Conservation (phyloP, 2,113 vertebrate genomes). For the Oryzias javanicus region DNA sequence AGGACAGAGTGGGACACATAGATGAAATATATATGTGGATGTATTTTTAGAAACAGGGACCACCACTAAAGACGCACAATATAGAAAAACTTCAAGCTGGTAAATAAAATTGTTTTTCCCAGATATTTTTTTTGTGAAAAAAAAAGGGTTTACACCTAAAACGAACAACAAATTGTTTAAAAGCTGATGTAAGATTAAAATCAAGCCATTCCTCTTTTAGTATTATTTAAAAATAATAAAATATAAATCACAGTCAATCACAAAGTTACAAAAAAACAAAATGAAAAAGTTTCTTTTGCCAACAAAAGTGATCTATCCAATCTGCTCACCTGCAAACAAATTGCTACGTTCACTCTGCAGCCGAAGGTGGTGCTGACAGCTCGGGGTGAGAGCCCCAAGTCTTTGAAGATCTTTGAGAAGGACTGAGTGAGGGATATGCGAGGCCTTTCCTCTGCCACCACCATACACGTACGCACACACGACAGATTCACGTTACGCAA, state of each 20-base stretch:
- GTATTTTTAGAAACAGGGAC: not conserved
- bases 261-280: not conserved
- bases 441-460: constrained; percentile 94
- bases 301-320: not conserved
- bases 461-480: constrained; percentile 95
- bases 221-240: too few species aligned
- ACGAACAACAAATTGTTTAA: too few species aligned
- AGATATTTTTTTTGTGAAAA: not conserved
- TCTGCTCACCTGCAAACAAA: constrained; percentile 91
- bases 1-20: constrained; percentile 79
- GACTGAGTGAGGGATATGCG: constrained; percentile 88
- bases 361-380: constrained; percentile 97
- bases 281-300: too few species aligned
- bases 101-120: too few species aligned
- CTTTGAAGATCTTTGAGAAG: constrained; percentile 97
- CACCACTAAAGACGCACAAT: too few species aligned
- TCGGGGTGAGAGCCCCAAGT: constrained; percentile 89
- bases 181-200: too few species aligned
- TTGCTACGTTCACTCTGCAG: constrained; percentile 93
- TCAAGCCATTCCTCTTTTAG: too few species aligned
- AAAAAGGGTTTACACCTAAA: not conserved
- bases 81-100: too few species aligned
- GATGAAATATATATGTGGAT: constrained; percentile 49
- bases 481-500: constrained; percentile 91
- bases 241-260: too few species aligned